Base-by-base conservation (phyloP, 2,888 invertebrate species). In the Arge pagana region DNA sequence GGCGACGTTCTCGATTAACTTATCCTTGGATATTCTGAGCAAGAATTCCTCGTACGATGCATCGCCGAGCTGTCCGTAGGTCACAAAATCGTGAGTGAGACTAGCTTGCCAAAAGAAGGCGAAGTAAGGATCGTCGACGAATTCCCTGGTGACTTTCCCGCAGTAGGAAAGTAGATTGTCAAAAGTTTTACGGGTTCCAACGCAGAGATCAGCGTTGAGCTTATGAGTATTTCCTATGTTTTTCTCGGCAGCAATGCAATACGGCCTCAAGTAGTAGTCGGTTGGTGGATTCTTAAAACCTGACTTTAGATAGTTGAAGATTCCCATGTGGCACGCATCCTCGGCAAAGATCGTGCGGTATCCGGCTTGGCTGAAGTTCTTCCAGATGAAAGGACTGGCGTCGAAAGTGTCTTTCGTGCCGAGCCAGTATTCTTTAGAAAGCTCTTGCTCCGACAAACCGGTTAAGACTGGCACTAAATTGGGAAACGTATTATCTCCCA, bases 401-500 rank as follows among this genome's bases (percentile, higher is more conserved):
- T 95, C 94, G 70, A 89, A 92, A 15, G 82, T 80, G 1, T 80
- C 78, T 36, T 77, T 76, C 0, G 77, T 68, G 10, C 80, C 78
- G 1, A 81, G 81, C 82, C 87, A 85, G 67, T 92, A 93, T 0
- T 76, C 80, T 50, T 78, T 77, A 42, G 79, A 79, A 37, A 92
- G 72, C 65, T 92, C 89, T 0, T 79, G 78, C 21, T 84, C 84
- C 33, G 81, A 83, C 35, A 86, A 71, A 0, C 95, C 95, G 2
- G 86, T 84, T 8, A 95, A 77, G 56, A 92, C 82, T 0, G 96
- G 90, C 5, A 90, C 83, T 53, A 96, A 73, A 74, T 96, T 96
- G 1, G 94, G 93, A 71, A 90, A 95, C 0, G 96, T 96, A 74
- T 96, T 96, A 74, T 96, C 96, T 3, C 87, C 96, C 6, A 96